These are phyloP conservation scores for Teleogryllus occipitalis DNA, from an alignment of 1,140 invertebrate genomes.

Conservation along the genomic window DNA sequence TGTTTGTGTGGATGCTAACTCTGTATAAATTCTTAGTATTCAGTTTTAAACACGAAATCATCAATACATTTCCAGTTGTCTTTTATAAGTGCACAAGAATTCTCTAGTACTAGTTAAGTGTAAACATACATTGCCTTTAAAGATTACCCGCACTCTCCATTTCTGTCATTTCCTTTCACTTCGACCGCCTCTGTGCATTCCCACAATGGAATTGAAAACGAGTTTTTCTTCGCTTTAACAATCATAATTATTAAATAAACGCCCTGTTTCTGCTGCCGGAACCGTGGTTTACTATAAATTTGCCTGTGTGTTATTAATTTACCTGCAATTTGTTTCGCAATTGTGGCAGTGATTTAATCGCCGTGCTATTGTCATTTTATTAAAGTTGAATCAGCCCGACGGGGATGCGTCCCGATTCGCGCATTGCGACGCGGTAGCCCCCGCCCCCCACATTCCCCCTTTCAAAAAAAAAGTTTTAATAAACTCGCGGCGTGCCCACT, in stretches of 20 bases:
- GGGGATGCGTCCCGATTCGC: not conserved
- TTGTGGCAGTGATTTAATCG: not conserved
- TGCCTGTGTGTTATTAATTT: not conserved
- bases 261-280: not conserved
- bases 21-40: too few relatives aligned
- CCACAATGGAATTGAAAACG: not conserved
- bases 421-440: too few relatives aligned
- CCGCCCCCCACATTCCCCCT: too few relatives aligned
- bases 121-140: too few relatives aligned
- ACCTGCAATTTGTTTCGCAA: not conserved
- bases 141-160: too few relatives aligned
- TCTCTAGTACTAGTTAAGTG: too few relatives aligned
- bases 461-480: not conserved
- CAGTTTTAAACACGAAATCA: too few relatives aligned
- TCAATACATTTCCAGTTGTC: too few relatives aligned
- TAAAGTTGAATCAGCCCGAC: not conserved
- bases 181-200: not conserved
- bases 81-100: too few relatives aligned
- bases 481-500: not conserved
- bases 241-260: not conserved
- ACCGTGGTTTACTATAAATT: not conserved
- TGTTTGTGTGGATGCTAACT: too few relatives aligned
- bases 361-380: not conserved
- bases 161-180: too few relatives aligned
- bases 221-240: not conserved